Percentiles rank a stretch among this genome's conserved stretches.
phyloP scores from a whole-genome alignment of 2,797 vertebrate species.

The Pachyuromys duprasi region DNA sequence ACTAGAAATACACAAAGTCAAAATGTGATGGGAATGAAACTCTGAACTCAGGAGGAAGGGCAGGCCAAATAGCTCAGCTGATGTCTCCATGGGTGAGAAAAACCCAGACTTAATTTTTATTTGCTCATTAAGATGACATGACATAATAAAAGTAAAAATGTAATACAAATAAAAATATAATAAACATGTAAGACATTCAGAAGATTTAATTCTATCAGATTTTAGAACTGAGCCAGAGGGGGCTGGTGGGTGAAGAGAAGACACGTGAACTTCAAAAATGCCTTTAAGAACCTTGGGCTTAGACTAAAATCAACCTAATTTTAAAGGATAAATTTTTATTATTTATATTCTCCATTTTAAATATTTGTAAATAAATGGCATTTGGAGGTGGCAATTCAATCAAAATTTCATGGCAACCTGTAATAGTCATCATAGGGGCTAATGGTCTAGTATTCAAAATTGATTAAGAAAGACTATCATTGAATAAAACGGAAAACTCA shows the following conservation, averaged over 20 bases:
- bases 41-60: not conserved
- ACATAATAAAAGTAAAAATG: conserved; percentile 12
- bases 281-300: conserved; percentile 22
- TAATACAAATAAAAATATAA: not conserved
- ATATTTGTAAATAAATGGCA: conserved; percentile 63
- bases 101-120: not conserved
- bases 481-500: conserved; percentile 21
- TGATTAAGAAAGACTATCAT: not conserved
- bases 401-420: conserved; percentile 1
- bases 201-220: conserved; percentile 22
- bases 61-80: not conserved
- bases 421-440: conserved; percentile 36
- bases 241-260: too few relatives aligned
- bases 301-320: conserved; percentile 59
- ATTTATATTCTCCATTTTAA: conserved; percentile 56
- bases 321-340: conserved; percentile 62
- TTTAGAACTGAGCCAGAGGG: conserved; percentile 13
- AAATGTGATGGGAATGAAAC: not conserved
- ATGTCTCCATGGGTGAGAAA: too few relatives aligned
- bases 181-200: conserved; percentile 60
- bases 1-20: not conserved
- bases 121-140: not conserved
- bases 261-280: not conserved
- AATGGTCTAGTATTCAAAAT: conserved; percentile 58
- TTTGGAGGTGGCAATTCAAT: conserved; percentile 45